These are phyloP conservation scores for Carollia perspicillata DNA, from an alignment of 2,113 vertebrate genomes.

Conservation along the genomic window DNA sequence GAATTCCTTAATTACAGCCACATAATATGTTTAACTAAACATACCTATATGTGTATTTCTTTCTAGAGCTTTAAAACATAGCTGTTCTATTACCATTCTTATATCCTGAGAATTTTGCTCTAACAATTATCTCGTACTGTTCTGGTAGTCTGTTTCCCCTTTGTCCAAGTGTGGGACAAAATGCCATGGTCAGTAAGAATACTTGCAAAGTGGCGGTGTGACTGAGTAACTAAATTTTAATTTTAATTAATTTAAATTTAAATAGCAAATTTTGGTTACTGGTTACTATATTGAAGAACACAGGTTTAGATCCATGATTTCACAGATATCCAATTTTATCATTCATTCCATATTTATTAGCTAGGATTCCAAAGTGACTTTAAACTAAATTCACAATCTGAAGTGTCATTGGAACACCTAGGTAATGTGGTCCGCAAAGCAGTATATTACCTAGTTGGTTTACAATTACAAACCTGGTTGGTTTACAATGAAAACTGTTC, in stretches of 20 bases:
- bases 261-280: neutral
- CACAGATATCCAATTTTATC: neutral
- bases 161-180: neutral
- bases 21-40: neutral
- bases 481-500: neutral
- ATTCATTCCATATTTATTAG: neutral
- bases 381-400: neutral
- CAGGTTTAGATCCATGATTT: neutral
- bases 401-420: neutral
- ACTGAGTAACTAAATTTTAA: neutral
- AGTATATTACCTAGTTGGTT: neutral
- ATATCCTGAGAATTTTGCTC: neutral
- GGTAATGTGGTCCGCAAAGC: neutral
- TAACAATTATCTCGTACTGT: neutral
- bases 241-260: neutral
- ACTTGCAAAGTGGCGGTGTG: neutral
- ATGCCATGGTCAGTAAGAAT: neutral
- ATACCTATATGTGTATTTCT: neutral
- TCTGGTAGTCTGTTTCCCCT: neutral
- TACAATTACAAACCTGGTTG: neutral
- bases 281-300: neutral
- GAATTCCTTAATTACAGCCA: neutral
- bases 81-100: neutral
- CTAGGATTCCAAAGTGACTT: neutral
- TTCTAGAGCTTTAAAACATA: neutral